Base-by-base conservation (phyloP, 2,888 invertebrate species). In the Papilio elwesi region DNA sequence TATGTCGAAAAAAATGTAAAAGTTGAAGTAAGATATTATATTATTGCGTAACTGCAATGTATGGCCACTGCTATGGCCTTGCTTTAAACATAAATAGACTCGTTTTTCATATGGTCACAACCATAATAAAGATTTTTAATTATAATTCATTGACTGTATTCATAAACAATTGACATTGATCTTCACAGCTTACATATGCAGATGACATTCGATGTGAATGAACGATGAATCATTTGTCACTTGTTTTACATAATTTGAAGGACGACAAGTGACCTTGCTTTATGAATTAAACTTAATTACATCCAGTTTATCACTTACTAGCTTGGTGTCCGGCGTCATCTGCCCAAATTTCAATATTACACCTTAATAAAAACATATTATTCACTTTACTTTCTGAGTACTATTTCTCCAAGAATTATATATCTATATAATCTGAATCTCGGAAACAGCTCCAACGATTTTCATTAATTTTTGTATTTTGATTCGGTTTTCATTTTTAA, bases 131-230 rank as follows among this genome's bases (percentile, higher is more conserved):
- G 36, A 43, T 49, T 13, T 2, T 16, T 48, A 57, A 68, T 49
- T 68, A 38, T 36, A 36, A 68, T 49, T 68, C 68, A 43, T 68
- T 68, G 59, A 59, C 48, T 68, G 68, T 59, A 57, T n/a, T n/a
- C 49, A 68, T 59, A 68, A 68, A 36, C 11, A 49, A 47, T 36
- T 59, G 59, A 59, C 59, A 62, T 62, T 62, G 59, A 62, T 62
- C 59, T 62, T 62, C 59, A 43, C 59, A 48, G 57, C 49, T 68
- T 57, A 15, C 38, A 49, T 43, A 59, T 9, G 57, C 16, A 59
- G 57, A 68, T 59, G 68, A 59, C 59, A 51, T 59, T 68, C 38
- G 38, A 59, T 48, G 59, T 57, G 48, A 68, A 68, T 59, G 49
- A 59, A 59, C 59, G 49, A 59, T 49, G 68, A 68, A 62, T 68